Percentiles rank a stretch among this genome's conserved stretches.
These are phyloP conservation scores for Pharmacophagus antenor DNA, from an alignment of 2,888 invertebrate species.

Conservation along the genomic window DNA sequence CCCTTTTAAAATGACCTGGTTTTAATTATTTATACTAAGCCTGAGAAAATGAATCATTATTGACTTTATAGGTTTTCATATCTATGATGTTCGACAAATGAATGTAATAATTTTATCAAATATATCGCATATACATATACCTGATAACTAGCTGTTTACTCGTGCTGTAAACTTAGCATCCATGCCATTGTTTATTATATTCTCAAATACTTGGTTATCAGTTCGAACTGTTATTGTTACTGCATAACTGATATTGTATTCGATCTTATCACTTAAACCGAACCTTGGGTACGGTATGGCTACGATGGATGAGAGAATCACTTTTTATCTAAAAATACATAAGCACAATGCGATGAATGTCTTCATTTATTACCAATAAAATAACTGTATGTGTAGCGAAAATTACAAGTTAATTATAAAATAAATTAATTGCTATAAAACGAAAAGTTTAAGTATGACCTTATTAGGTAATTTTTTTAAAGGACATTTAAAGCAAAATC, in stretches of 20 bases:
- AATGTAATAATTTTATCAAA: no score
- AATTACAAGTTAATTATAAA: neutral
- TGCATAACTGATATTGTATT: neutral
- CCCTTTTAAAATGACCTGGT: no score
- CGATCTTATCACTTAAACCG: conserved; percentile 1
- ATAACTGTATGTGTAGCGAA: neutral
- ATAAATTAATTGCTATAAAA: neutral
- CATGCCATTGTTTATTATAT: neutral
- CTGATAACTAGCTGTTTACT: neutral
- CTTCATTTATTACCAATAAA: neutral
- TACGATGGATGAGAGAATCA: neutral
- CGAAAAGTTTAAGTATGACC: neutral
- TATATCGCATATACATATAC: no score
- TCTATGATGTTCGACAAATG: no score
- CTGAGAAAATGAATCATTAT: no score
- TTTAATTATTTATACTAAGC: no score
- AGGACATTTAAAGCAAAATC: no score
- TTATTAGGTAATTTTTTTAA: no score
- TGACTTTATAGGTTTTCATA: no score
- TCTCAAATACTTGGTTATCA: conserved; percentile 1
- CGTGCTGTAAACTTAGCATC: neutral
- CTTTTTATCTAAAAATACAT: neutral
- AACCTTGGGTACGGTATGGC: neutral
- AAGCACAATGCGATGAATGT: neutral
- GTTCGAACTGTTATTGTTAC: conserved; percentile 2